Evolutionary conservation across 2,113 vertebrate species (phyloP), one percentile per base, ranked within the genome.

Genomic region (Neolamprologus devosi): DNA sequence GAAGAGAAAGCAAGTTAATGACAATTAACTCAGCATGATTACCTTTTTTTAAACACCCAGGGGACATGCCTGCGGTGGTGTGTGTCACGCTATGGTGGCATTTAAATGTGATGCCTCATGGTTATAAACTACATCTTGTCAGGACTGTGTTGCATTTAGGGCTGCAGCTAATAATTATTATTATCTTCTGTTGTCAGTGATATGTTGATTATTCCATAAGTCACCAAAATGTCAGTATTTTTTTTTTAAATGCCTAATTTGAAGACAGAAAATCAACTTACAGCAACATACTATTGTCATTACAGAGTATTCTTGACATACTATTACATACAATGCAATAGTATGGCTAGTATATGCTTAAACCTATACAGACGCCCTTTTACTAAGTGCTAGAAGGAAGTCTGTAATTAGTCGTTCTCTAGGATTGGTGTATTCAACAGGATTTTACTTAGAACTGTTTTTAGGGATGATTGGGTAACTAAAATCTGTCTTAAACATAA

Each of bases 11-110:
- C 54, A 75, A 84, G 73, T 84, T 86, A 83, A 88, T 73, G 80
- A 79, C 63, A 84, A 86, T 87, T 89, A 91, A 83, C 58, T 54
- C 75, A 13, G 26, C 84, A 35, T 87, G 63, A 82, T 89, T 73
- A 75, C 30, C 9, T 63, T 86, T 37, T 60, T 86, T 33, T 16
- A 49, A 79, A 42, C 6, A 78, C 84, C 85, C 57, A 21, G 30
- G 33, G 70, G 70, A 87, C n/a, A 35, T 12, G 40, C 49, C 16
- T 53, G 21, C n/a, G 79, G 26, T 6, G 11, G 17, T 58, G 55
- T 58, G 49, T 57, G 65, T 83, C 47, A 33, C 16, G 7, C 12
- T 57, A n/a, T 78, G 23, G n/a, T 63, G 63, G 3, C 45, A 47
- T 78, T 33, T 82, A 21, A 75, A n/a, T 78, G 30, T 21, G 5